phyloP scores from a whole-genome alignment of 2,888 invertebrate species.

The Myopa testacea region DNA sequence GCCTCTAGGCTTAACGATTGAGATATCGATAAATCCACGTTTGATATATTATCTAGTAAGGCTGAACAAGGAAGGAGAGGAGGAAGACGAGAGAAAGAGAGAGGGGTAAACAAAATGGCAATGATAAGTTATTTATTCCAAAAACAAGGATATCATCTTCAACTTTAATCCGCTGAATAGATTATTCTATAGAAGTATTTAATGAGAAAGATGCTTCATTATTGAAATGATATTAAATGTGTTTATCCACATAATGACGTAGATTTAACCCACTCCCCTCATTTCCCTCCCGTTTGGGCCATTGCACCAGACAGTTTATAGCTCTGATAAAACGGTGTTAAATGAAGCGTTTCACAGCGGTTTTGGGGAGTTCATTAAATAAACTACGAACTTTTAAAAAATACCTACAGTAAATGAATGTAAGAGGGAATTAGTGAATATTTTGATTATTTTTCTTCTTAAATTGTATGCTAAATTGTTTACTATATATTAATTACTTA shows the following conservation, averaged over 20 bases:
- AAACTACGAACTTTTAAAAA: neutral
- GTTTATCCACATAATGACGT: neutral
- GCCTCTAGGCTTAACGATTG: neutral
- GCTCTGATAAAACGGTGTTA: slow-evolving; percentile 29
- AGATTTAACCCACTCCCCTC: neutral
- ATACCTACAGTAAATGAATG: neutral
- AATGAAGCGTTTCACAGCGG: slow-evolving; percentile 27
- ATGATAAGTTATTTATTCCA: too few species aligned
- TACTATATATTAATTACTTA: neutral
- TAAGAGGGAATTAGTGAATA: neutral
- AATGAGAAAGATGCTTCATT: too few species aligned
- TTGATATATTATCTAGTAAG: neutral
- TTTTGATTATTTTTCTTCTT: neutral
- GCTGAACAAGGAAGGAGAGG: neutral
- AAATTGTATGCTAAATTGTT: neutral
- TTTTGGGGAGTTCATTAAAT: slow-evolving; percentile 5
- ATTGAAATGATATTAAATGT: too few species aligned
- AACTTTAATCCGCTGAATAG: too few species aligned
- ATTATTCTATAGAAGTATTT: too few species aligned
- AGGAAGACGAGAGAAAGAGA: too few species aligned
- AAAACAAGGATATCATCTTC: too few species aligned
- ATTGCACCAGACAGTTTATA: slow-evolving; percentile 31
- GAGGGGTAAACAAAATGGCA: too few species aligned
- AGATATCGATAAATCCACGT: neutral
- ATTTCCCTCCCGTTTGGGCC: neutral